Percentiles rank a stretch among this genome's conserved stretches.
Conservation (phyloP, 2,113 vertebrate genomes). For the Atlantisia rogersi region DNA sequence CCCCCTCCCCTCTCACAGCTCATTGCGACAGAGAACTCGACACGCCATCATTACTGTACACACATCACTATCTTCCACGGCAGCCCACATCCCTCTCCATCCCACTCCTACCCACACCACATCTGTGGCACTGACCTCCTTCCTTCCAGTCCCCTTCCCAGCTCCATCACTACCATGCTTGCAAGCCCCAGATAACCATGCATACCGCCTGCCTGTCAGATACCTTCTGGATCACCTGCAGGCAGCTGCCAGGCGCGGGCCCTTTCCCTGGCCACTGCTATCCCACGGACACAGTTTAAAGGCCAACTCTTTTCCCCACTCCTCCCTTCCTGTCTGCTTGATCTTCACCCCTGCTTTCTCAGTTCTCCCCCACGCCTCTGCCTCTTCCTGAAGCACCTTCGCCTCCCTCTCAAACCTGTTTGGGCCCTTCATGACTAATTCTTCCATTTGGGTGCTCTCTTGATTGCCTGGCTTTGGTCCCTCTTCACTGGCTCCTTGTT, state of each 20-base stretch:
- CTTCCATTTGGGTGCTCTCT: background rate
- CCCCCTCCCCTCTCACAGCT: background rate
- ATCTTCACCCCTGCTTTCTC: background rate
- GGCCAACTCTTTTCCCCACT: background rate
- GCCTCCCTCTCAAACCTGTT: background rate
- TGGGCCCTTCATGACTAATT: background rate
- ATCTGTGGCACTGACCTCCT: background rate
- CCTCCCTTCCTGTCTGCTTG: background rate
- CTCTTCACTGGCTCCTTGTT: background rate
- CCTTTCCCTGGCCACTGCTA: background rate
- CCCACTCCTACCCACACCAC: rapidly evolving
- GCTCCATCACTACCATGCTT: background rate
- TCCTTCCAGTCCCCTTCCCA: background rate
- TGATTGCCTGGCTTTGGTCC: background rate
- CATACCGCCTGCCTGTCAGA: background rate
- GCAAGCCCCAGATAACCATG: background rate
- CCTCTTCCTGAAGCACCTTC: background rate
- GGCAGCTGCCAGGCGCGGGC: background rate
- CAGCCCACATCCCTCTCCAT: rapidly evolving
- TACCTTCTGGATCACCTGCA: background rate
- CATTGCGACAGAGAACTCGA: background rate
- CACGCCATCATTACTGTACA: rapidly evolving
- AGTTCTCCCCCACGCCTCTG: background rate
- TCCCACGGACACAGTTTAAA: rapidly evolving
- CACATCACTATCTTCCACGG: rapidly evolving